These are phyloP conservation scores for Potorous gilbertii DNA, from an alignment of 2,797 vertebrate genomes.

Conservation along the genomic window DNA sequence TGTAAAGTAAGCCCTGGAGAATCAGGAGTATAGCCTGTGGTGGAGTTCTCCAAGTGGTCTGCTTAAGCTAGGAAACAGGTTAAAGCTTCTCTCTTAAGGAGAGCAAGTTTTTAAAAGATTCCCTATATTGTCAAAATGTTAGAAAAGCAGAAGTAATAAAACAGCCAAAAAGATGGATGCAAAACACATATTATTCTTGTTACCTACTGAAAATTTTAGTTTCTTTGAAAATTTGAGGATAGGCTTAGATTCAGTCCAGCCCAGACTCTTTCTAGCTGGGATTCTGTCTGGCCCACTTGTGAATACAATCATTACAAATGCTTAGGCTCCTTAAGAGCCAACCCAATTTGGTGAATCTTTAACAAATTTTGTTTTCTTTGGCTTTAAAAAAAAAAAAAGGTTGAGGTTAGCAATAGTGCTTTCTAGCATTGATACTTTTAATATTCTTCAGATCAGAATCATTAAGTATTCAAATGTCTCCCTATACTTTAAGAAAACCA, in stretches of 20 bases:
- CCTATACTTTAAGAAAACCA: neutral
- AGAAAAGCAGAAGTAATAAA: constrained; percentile 7
- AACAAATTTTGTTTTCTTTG: too few species aligned
- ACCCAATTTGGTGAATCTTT: too few species aligned
- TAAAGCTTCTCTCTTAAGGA: neutral
- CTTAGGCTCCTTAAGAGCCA: too few species aligned
- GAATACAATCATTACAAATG: too few species aligned
- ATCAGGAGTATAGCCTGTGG: neutral
- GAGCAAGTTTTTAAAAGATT: neutral
- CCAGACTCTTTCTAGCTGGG: too few species aligned
- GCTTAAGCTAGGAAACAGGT: neutral
- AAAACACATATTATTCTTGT: constrained; percentile 31
- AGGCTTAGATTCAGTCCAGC: too few species aligned
- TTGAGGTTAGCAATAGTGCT: neutral
- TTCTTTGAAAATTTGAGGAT: constrained; percentile 1
- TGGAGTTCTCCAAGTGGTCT: neutral
- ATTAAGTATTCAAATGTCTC: neutral
- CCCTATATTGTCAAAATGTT: constrained; percentile 19
- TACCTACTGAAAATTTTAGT: neutral
- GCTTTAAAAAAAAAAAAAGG: neutral
- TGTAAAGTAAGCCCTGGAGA: neutral
- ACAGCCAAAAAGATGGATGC: neutral
- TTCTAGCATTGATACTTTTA: neutral
- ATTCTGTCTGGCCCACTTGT: too few species aligned
- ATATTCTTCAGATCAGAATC: neutral